Conservation (phyloP, 1,140 invertebrate species). For the Formica selysi region DNA sequence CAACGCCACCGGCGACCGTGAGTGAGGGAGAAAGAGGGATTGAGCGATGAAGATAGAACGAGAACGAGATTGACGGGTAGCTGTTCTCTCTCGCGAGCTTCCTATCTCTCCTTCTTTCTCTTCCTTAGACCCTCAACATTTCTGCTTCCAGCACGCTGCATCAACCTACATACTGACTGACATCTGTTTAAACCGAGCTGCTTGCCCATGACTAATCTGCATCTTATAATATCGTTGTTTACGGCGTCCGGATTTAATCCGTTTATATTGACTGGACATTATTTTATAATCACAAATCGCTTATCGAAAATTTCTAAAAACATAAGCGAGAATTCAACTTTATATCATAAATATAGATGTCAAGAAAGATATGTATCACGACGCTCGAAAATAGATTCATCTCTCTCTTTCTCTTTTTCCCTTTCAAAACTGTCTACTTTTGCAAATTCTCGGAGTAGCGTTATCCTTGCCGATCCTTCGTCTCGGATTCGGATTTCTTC, state of each 20-base stretch:
- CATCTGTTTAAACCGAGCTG: conserved; percentile 74
- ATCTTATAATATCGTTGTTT: conserved; percentile 49
- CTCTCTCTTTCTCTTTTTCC: not conserved
- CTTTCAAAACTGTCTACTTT: conserved; percentile 54
- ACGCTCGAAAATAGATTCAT: conserved; percentile 24
- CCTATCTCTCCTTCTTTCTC: conserved; percentile 54
- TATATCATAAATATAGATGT: conserved; percentile 15
- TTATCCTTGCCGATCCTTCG: conserved; percentile 61
- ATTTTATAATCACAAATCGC: not conserved
- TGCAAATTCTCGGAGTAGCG: conserved; percentile 39
- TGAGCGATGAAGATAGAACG: conserved; percentile 65
- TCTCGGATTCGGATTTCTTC: conserved; percentile 76
- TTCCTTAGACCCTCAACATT: conserved; percentile 59
- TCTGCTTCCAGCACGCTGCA: conserved; percentile 68
- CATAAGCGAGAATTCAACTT: not conserved
- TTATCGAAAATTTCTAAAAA: conserved; percentile 20
- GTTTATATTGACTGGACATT: conserved; percentile 36
- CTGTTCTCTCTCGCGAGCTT: conserved; percentile 69
- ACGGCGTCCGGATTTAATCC: conserved; percentile 23
- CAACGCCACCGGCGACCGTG: conserved; percentile 79
- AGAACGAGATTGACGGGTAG: conserved; percentile 80
- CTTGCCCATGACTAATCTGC: conserved; percentile 63
- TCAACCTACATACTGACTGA: conserved; percentile 78
- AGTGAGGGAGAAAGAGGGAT: conserved; percentile 63
- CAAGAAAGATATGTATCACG: not conserved